Evolutionary conservation across 53 echinoderm and acorn worm species (phyloP).

Genomic region (Hippasteria phrygiana): DNA sequence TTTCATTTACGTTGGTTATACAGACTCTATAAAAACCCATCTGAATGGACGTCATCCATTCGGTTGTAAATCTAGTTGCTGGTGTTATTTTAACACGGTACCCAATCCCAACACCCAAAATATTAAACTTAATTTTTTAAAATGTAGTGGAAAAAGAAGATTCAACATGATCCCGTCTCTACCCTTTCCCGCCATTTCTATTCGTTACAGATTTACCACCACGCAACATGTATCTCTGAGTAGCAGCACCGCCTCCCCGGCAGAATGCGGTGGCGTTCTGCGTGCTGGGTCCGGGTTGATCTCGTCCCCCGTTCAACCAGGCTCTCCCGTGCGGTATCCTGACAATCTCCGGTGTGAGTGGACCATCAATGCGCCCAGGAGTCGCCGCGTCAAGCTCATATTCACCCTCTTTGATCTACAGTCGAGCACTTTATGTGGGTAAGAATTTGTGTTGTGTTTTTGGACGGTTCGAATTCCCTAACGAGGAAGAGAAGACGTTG

Average conservation of each 20-base stretch:
- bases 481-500: too few species aligned
- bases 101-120: too few species aligned
- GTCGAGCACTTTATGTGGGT: background rate
- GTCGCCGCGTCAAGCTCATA: slow-evolving; percentile 18
- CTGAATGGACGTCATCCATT: too few species aligned
- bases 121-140: too few species aligned
- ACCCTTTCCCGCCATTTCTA: background rate
- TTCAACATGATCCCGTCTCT: too few species aligned
- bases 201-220: background rate
- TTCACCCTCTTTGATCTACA: slow-evolving; percentile 35
- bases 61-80: too few species aligned
- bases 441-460: background rate
- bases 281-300: slow-evolving; percentile 32
- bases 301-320: slow-evolving; percentile 10
- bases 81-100: too few species aligned
- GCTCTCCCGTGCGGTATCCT: slow-evolving; percentile 9
- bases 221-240: background rate
- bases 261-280: slow-evolving; percentile 16
- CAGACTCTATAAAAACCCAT: too few species aligned
- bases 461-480: too few species aligned
- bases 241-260: background rate
- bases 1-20: too few species aligned
- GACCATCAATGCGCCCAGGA: slow-evolving; percentile 24
- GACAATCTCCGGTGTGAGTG: slow-evolving; percentile 34
- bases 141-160: too few species aligned